phyloP scores from a whole-genome alignment of 1,140 invertebrate genomes.

The Brachionus koreanus region DNA sequence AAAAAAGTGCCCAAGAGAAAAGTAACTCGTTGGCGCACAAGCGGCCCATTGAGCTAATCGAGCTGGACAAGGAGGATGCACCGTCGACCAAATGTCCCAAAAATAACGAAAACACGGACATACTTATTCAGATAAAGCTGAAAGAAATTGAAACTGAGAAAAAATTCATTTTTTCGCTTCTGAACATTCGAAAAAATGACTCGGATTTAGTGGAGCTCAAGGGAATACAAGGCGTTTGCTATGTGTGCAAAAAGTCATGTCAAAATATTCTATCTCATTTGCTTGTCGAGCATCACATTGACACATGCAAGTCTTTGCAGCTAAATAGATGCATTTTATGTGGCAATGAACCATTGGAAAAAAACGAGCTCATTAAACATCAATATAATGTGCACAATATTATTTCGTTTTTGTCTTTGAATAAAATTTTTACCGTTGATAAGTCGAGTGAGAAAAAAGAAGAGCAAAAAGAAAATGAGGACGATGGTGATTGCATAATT shows the following conservation, averaged over 20 bases:
- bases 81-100: background rate
- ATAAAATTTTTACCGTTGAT: conserved; percentile 22
- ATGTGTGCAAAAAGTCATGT: background rate
- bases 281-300: background rate
- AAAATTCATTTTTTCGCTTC: conserved; percentile 7
- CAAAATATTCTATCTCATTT: background rate
- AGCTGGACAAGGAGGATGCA: background rate
- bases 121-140: background rate
- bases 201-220: background rate
- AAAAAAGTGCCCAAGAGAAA: background rate
- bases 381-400: background rate
- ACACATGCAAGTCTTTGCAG: background rate
- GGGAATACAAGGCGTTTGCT: background rate
- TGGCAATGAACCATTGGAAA: background rate
- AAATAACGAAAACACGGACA: background rate
- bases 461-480: background rate
- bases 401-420: background rate
- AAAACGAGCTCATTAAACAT: background rate
- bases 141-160: conserved; percentile 13
- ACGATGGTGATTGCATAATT: background rate
- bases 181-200: background rate
- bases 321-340: background rate
- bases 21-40: background rate
- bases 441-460: background rate
- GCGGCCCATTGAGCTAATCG: background rate